Percentiles rank a stretch among this genome's conserved stretches.
Conservation (phyloP, 2,888 invertebrate genomes). For the Drosophila stalkeri region DNA sequence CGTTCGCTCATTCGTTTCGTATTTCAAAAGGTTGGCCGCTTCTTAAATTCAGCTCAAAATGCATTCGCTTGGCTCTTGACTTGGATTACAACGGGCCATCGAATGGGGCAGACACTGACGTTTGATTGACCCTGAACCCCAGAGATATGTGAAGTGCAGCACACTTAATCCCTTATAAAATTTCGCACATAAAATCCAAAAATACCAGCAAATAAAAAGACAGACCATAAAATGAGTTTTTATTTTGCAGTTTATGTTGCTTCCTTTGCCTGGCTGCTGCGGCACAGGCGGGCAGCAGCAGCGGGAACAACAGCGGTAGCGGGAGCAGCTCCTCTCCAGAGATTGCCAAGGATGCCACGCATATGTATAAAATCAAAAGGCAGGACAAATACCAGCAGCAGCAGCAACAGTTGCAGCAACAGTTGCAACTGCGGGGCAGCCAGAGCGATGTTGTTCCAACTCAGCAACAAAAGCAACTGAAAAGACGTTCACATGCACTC, state of each 20-base stretch:
- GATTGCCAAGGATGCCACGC: constrained; percentile 63
- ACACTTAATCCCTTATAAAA: constrained; percentile 65
- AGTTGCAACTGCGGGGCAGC: constrained; percentile 38
- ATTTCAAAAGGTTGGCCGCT: constrained; percentile 61
- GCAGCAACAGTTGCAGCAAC: constrained; percentile 22
- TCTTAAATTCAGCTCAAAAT: constrained; percentile 45
- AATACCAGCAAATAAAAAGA: constrained; percentile 47
- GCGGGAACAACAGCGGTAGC: not conserved
- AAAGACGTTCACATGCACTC: constrained; percentile 79
- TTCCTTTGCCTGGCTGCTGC: constrained; percentile 64
- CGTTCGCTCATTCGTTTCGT: constrained; percentile 41
- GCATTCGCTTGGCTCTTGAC: constrained; percentile 22
- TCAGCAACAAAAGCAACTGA: constrained; percentile 58
- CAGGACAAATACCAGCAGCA: constrained; percentile 67
- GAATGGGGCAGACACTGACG: constrained; percentile 43
- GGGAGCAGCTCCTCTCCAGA: constrained; percentile 38
- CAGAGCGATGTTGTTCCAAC: constrained; percentile 33
- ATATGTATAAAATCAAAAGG: constrained; percentile 78
- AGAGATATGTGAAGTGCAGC: constrained; percentile 35
- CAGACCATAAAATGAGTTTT: constrained; percentile 68
- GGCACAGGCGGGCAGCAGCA: constrained; percentile 46
- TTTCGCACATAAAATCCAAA: constrained; percentile 64
- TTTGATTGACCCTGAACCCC: constrained; percentile 68
- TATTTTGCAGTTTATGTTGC: constrained; percentile 77
- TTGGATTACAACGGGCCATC: constrained; percentile 39